Percentiles rank a stretch among this genome's conserved stretches.
Conservation (phyloP, 2,888 invertebrate genomes). For the Agriopis leucophaearia region DNA sequence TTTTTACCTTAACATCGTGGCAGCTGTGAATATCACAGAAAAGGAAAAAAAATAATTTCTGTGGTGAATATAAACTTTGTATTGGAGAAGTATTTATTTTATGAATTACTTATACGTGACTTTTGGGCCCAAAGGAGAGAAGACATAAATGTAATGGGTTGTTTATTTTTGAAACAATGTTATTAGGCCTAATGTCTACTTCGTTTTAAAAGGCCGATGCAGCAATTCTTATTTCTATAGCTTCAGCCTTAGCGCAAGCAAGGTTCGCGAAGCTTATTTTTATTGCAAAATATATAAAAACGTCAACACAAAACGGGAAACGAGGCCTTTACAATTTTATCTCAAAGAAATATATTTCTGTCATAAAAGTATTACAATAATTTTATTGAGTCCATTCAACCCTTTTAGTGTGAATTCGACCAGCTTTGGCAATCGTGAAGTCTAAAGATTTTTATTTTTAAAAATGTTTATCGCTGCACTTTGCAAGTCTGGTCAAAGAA, state of each 20-base stretch:
- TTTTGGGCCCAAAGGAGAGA: neutral
- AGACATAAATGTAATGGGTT: neutral
- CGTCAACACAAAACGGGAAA: conserved; percentile 1
- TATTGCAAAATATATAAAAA: conserved; percentile 2
- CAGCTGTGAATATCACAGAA: no score
- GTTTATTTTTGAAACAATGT: neutral
- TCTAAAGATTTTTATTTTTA: conserved; percentile 46
- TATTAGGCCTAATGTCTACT: neutral
- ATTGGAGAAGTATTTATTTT: neutral
- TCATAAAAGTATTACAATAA: conserved; percentile 13
- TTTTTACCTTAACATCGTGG: conserved; percentile 48
- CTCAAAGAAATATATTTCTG: conserved; percentile 6
- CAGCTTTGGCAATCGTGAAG: conserved; percentile 49
- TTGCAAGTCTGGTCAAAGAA: conserved; percentile 57
- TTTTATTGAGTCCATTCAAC: conserved; percentile 41
- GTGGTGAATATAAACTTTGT: conserved; percentile 6
- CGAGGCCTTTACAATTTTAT: neutral
- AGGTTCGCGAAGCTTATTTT: neutral
- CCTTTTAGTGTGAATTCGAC: conserved; percentile 38
- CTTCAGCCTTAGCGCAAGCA: neutral
- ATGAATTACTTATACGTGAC: neutral
- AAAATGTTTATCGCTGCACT: conserved; percentile 57
- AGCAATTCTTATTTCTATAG: no score
- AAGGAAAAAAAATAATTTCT: no score
- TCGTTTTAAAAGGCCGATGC: neutral